Evolutionary conservation across 2,113 vertebrate genomes (phyloP), one percentile per base, ranked within the genome.

Genomic region (Eira barbara): DNA sequence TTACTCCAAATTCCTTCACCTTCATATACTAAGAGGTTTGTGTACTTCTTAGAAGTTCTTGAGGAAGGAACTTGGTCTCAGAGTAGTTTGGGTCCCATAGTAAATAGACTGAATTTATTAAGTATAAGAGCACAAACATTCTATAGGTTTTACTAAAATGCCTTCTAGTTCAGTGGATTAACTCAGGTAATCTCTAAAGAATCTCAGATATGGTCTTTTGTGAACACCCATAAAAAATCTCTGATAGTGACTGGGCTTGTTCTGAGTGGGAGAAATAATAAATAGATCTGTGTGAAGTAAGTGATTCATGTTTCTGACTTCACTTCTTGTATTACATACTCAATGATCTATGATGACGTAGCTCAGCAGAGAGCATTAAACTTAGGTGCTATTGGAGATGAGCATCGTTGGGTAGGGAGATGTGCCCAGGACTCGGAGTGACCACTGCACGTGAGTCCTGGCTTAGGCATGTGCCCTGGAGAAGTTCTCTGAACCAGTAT

Each of bases 31-130:
- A 89, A 91, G 31, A 89, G 27, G 29, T 81, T 63, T 63, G 55
- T 45, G 17, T 87, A 17, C 18, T 7, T 79, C 52, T 83, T 65
- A 78, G 36, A 84, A 80, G 47, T 49, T 95, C 85, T 96, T 63
- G 10, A 93, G 89, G 34, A 89, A 42, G 63, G 57, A 69, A 15
- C 74, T 76, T 76, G 25, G 42, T 31, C 74, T 82, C 61, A 67
- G 15, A 85, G 47, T 39, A n/a, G 47, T 86, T 78, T 49, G 92
- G 86, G 34, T 95, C 80, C 93, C 39, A 69, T 15, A 73, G 55
- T 29, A 96, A 96, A 94, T n/a, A 67, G 52, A 7, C 27, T 73
- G 71, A 59, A 69, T 90, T 52, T 65, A 81, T 59, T 89, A 95
- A 88, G 15, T 15, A n/a, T 12, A 23, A 59, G 36, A 52, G 55